Evolutionary conservation across 2,113 vertebrate species (phyloP).

Genomic region (Puntigrus tetrazona): DNA sequence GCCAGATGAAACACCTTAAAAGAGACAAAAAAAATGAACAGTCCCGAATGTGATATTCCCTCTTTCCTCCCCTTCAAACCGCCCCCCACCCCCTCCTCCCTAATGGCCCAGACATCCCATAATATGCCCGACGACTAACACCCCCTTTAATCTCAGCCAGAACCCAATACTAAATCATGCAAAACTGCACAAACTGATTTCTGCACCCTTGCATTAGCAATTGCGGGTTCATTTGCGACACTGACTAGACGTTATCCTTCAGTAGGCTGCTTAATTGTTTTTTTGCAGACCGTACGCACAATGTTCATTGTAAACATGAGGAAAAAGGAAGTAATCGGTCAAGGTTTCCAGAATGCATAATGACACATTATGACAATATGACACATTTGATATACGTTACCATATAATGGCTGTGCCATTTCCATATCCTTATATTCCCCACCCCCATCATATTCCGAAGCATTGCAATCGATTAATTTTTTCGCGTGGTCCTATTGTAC

Average conservation of each 20-base stretch:
- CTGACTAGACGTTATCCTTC: background rate
- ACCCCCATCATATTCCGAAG: background rate
- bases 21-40: slow-evolving; percentile 64
- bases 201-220: background rate
- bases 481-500: background rate
- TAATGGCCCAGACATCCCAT: slow-evolving; percentile 73
- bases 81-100: slow-evolving; percentile 64
- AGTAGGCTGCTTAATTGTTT: background rate
- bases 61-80: slow-evolving; percentile 9
- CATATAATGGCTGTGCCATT: background rate
- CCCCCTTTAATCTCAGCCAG: slow-evolving; percentile 41
- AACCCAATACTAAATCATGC: slow-evolving; percentile 14
- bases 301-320: background rate
- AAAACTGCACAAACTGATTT: slow-evolving; percentile 17
- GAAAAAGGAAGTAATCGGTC: background rate
- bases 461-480: background rate
- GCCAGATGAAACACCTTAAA: slow-evolving; percentile 2
- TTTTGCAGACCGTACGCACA: background rate
- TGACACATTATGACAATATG: background rate
- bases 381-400: background rate
- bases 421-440: background rate
- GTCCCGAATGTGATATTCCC: slow-evolving; percentile 66
- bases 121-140: slow-evolving; percentile 64
- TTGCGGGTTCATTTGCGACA: background rate
- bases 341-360: background rate